Evolutionary conservation across 2,797 vertebrate genomes (phyloP).

Genomic region (Sebastes wilsoni): DNA sequence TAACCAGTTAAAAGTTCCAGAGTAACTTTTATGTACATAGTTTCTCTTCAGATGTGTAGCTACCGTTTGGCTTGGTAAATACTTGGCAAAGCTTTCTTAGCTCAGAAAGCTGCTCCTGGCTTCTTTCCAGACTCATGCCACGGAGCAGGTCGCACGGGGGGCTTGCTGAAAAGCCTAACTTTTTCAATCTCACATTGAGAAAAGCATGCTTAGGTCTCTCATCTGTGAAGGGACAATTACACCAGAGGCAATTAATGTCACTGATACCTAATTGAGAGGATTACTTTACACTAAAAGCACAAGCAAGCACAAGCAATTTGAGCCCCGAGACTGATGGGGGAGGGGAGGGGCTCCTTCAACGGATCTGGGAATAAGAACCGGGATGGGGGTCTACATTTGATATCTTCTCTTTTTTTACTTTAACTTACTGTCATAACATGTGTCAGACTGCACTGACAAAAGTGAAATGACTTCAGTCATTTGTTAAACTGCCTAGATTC

Average conservation of each 20-base stretch:
- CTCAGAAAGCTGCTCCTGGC: constrained; percentile 63
- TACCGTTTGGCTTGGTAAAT: constrained; percentile 36
- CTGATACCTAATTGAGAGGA: constrained; percentile 78
- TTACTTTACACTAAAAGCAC: constrained; percentile 77
- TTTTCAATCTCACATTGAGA: constrained; percentile 43
- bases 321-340: neutral
- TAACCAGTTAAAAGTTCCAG: neutral
- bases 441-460: neutral
- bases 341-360: neutral
- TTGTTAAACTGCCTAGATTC: neutral
- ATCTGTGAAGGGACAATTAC: constrained; percentile 81
- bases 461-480: neutral
- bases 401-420: constrained; percentile 23
- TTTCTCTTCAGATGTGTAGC: constrained; percentile 44
- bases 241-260: constrained; percentile 80
- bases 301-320: constrained; percentile 29
- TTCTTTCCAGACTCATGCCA: constrained; percentile 54
- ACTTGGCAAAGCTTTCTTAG: constrained; percentile 56
- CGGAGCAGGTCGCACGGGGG: constrained; percentile 19
- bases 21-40: neutral
- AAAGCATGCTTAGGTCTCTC: constrained; percentile 66
- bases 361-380: neutral
- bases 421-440: constrained; percentile 17
- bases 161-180: constrained; percentile 26
- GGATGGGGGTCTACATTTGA: neutral